A percentile compares a stretch with the other conserved stretches of the same genome.
Evolutionary conservation across 2,888 invertebrate genomes (phyloP).

Genomic region (Hyposoter dolosus): DNA sequence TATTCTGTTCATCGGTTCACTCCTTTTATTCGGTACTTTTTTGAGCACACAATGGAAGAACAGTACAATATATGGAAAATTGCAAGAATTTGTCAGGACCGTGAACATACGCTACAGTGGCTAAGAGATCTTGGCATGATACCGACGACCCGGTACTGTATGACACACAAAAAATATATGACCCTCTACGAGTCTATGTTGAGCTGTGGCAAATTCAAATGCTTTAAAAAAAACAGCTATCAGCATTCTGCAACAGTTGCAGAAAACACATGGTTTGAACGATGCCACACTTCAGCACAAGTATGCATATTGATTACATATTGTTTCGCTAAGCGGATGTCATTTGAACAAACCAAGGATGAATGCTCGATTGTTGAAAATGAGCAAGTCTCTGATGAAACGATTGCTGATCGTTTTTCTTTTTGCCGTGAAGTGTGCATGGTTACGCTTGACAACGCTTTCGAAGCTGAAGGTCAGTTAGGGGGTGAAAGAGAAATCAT

Average conservation of each 20-base stretch:
- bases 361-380: background rate
- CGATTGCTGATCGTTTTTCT: background rate
- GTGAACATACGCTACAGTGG: no score
- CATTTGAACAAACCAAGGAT: background rate
- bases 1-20: no score
- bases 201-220: no score
- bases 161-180: no score
- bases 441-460: background rate
- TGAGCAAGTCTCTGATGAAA: background rate
- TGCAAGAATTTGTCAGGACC: no score
- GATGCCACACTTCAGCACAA: background rate
- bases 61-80: no score
- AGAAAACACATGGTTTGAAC: constrained; percentile 1
- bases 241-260: background rate
- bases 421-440: constrained; percentile 4
- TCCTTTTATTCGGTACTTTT: no score
- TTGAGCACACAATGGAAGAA: no score
- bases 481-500: background rate
- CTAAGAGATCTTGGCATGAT: no score
- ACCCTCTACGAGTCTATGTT: no score
- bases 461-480: background rate
- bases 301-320: background rate
- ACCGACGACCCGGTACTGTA: no score
- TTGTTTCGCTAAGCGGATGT: background rate
- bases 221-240: background rate